These are phyloP conservation scores for Corvus moneduloides DNA, from an alignment of 2,113 vertebrate genomes.

Conservation along the genomic window DNA sequence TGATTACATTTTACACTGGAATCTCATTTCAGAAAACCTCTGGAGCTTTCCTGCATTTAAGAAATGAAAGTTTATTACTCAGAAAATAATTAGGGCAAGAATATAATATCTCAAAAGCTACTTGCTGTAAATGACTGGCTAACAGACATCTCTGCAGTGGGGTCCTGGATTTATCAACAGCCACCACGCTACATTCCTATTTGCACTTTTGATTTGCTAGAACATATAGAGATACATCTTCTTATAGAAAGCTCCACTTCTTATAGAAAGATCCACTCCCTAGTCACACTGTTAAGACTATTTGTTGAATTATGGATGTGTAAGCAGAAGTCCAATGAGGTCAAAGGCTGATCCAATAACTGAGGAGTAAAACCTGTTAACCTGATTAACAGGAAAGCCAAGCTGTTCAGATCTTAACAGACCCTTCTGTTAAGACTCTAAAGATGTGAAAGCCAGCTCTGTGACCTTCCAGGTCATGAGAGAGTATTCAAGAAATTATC, in stretches of 20 bases:
- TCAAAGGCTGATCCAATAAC: constrained; percentile 48
- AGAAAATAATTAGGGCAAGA: background rate
- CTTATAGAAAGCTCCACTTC: background rate
- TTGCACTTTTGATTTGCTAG: background rate
- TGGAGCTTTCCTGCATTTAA: background rate
- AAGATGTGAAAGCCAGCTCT: background rate
- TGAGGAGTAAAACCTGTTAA: constrained; percentile 43
- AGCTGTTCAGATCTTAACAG: background rate
- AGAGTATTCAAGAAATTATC: background rate
- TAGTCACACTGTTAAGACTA: background rate
- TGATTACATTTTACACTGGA: background rate
- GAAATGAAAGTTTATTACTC: background rate
- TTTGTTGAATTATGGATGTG: constrained; percentile 2
- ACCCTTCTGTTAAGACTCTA: background rate
- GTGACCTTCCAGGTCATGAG: background rate
- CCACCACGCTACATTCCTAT: background rate
- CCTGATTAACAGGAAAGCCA: constrained; percentile 39
- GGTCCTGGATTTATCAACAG: background rate
- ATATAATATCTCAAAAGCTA: background rate
- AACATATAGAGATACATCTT: background rate
- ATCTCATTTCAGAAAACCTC: background rate
- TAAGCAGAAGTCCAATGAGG: background rate
- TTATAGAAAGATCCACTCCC: background rate
- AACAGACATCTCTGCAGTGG: background rate
- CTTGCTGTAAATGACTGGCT: background rate